These are phyloP conservation scores for Napeogenes sylphis DNA, from an alignment of 2,888 invertebrate species.

Conservation along the genomic window DNA sequence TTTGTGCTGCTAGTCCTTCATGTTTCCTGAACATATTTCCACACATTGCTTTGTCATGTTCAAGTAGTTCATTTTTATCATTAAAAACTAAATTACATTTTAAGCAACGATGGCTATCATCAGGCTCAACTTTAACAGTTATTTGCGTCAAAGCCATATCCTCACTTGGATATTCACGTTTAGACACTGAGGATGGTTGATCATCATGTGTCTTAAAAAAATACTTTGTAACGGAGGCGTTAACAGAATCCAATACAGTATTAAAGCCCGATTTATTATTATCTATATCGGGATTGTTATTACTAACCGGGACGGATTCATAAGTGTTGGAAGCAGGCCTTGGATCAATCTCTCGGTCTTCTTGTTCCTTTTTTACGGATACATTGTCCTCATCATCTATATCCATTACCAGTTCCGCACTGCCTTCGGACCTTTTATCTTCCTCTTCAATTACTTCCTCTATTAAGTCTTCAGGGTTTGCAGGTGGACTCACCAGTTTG, in stretches of 20 bases:
- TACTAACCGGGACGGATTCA: constrained; percentile 57
- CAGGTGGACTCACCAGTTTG: constrained; percentile 47
- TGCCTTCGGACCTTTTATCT: constrained; percentile 70
- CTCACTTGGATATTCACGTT: constrained; percentile 61
- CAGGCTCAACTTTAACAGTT: constrained; percentile 60
- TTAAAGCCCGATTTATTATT: constrained; percentile 81
- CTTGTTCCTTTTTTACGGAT: constrained; percentile 67
- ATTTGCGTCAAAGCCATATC: constrained; percentile 53
- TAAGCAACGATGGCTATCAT: constrained; percentile 71
- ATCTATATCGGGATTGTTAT: constrained; percentile 52
- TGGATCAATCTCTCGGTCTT: constrained; percentile 50
- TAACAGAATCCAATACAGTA: constrained; percentile 85
- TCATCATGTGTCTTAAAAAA: constrained; percentile 83
- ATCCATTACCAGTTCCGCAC: constrained; percentile 83
- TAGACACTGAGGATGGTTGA: constrained; percentile 79
- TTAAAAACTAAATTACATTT: constrained; percentile 79
- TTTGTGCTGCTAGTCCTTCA: constrained; percentile 87
- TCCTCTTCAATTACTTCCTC: constrained; percentile 80
- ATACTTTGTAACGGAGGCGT: constrained; percentile 85
- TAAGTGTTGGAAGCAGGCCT: constrained; percentile 47
- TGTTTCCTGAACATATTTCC: constrained; percentile 79
- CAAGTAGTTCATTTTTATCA: constrained; percentile 79
- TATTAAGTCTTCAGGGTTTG: constrained; percentile 79
- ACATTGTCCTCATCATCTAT: constrained; percentile 78
- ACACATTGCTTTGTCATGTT: constrained; percentile 84